These are phyloP conservation scores for Rhadina sibilatrix DNA, from an alignment of 2,113 vertebrate genomes.

Conservation along the genomic window DNA sequence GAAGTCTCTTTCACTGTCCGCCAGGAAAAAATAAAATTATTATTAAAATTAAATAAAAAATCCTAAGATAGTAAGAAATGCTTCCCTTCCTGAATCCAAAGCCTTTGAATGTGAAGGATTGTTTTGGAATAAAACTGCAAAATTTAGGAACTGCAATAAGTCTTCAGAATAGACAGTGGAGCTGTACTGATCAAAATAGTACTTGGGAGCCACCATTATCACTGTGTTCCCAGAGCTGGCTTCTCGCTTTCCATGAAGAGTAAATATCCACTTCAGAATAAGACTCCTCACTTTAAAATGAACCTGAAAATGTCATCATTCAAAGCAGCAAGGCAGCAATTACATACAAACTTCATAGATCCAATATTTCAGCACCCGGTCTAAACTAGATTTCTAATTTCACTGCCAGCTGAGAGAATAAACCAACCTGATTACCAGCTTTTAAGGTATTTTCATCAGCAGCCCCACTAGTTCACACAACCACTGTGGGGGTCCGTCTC, in stretches of 20 bases:
- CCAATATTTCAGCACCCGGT: neutral
- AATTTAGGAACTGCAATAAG: neutral
- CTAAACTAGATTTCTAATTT: neutral
- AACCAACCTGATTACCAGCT: neutral
- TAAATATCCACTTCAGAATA: neutral
- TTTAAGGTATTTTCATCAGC: neutral
- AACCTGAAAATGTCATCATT: neutral
- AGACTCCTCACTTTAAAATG: neutral
- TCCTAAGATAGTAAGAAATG: neutral
- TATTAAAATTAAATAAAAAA: neutral
- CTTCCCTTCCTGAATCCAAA: neutral
- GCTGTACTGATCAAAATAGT: neutral
- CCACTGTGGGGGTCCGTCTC: neutral
- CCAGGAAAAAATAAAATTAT: neutral
- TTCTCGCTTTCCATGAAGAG: neutral
- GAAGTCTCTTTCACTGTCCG: neutral
- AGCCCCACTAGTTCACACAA: neutral
- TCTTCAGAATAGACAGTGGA: neutral
- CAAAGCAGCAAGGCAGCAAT: neutral
- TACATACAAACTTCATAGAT: neutral
- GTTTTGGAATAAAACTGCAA: neutral
- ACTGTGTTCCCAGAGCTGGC: neutral
- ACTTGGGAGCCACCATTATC: neutral
- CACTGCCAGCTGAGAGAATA: neutral
- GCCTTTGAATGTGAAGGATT: neutral